A percentile compares a stretch with the other conserved stretches of the same genome.
These are phyloP conservation scores for Pseudococcus longispinus DNA, from an alignment of 2,888 invertebrate genomes.

Conservation along the genomic window DNA sequence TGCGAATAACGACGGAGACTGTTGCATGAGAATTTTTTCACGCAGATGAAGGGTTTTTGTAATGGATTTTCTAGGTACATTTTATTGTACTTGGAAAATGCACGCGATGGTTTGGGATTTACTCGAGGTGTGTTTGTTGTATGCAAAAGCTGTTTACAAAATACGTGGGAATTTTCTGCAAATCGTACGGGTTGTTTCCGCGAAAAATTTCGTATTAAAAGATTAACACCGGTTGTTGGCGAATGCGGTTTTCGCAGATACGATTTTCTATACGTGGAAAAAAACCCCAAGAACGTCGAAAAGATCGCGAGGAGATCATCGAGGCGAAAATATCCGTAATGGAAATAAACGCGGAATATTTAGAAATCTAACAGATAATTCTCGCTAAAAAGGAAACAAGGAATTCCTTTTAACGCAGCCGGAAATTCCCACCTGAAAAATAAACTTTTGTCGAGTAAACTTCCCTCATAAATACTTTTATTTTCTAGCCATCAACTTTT, in stretches of 20 bases:
- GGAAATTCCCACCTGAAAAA: constrained; percentile 44
- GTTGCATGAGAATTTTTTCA: constrained; percentile 11
- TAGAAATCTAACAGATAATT: constrained; percentile 40
- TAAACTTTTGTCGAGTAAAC: constrained; percentile 33
- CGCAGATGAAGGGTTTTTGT: background rate
- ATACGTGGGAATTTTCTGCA: background rate
- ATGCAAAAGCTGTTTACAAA: background rate
- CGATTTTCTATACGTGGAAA: background rate
- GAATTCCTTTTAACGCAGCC: constrained; percentile 48
- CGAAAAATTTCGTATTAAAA: constrained; percentile 9
- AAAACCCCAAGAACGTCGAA: background rate
- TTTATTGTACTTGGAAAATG: background rate
- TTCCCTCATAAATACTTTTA: constrained; percentile 45
- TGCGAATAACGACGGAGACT: background rate
- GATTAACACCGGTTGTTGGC: background rate
- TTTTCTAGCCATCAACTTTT: constrained; percentile 43
- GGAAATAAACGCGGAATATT: constrained; percentile 36
- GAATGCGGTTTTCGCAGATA: background rate
- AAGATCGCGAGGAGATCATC: background rate
- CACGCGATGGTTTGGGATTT: background rate
- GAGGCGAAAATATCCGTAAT: constrained; percentile 15
- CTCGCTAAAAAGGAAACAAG: constrained; percentile 39
- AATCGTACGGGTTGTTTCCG: background rate
- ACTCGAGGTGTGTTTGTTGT: background rate
- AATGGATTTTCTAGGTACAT: constrained; percentile 13